Evolutionary conservation across 2,113 vertebrate genomes (phyloP), one percentile per base, ranked within the genome.

Genomic region (Cololabis saira): DNA sequence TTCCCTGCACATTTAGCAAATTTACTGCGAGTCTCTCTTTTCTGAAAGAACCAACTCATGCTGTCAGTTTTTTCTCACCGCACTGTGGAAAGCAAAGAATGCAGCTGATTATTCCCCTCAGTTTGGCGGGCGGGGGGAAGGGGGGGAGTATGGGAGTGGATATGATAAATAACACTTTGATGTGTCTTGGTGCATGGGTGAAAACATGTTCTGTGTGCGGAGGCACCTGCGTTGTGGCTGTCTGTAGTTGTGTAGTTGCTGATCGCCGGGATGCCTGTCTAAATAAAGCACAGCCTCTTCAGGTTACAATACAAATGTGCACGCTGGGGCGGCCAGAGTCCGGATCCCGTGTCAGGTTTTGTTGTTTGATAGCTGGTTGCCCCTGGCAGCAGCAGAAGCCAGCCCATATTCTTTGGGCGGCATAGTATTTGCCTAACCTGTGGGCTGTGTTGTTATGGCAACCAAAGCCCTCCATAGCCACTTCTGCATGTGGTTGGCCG

Each of bases 301-400:
- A 75, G 64, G 82, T 90, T 84, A 54, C 74, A 69, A 84, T 82
- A 63, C 78, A 82, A 76, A 83, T 82, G 61, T 61, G 6, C 78
- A 78, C 69, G 42, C 37, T 64, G 70, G 76, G 60, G 72, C 75
- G 68, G 77, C 62, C 56, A 18, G 72, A 67, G 78, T 68, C 52
- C 18, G 60, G 68, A 77, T 87, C 88, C 74, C 58, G 63, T 90
- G 78, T 88, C 80, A 63, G 59, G 77, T 71, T 83, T 81, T 89
- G 87, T 84, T 90, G 87, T 91, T 89, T 88, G 74, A 74, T 40
- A 57, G 53, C 30, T 45, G 50, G 92, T 93, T 90, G 81, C 90
- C 81, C 67, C 0, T 80, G 77, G 84, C 74, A 87, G 81, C 92
- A 61, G 55, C 64, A 49, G n/a, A n/a, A n/a, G 43, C 87, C 18